These are phyloP conservation scores for Sebastolobus altivelis DNA, from an alignment of 2,797 vertebrate species.

Conservation along the genomic window DNA sequence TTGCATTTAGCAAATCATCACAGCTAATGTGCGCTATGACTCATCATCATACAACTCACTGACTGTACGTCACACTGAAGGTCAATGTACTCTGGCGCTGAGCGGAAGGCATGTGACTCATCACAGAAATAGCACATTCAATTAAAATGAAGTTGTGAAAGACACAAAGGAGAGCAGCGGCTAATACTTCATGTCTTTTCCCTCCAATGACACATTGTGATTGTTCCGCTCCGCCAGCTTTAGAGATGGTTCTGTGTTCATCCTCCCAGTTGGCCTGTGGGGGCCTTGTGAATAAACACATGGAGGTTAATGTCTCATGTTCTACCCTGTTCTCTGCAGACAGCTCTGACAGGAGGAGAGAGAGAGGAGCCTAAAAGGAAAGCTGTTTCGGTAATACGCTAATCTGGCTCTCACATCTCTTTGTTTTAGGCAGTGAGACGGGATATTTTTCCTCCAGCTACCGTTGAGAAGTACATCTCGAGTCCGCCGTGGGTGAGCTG, in stretches of 20 bases:
- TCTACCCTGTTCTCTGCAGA: slow-evolving; percentile 66
- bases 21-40: slow-evolving; percentile 68
- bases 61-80: slow-evolving; percentile 71
- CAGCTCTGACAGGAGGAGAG: slow-evolving; percentile 76
- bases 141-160: slow-evolving; percentile 75
- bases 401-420: slow-evolving; percentile 76
- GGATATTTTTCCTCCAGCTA: slow-evolving; percentile 72
- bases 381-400: slow-evolving; percentile 73
- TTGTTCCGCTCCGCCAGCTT: slow-evolving; percentile 70
- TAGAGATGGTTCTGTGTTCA: slow-evolving; percentile 70
- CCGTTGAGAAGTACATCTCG: slow-evolving; percentile 65
- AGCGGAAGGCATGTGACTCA: slow-evolving; percentile 73
- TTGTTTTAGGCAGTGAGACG: slow-evolving; percentile 72
- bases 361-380: slow-evolving; percentile 72
- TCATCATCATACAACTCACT: slow-evolving; percentile 68
- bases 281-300: slow-evolving; percentile 79
- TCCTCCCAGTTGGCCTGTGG: slow-evolving; percentile 76
- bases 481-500: slow-evolving; percentile 72
- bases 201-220: slow-evolving; percentile 75
- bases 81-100: slow-evolving; percentile 66
- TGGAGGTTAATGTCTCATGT: slow-evolving; percentile 81
- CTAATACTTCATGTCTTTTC: slow-evolving; percentile 67
- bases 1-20: slow-evolving; percentile 58
- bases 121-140: slow-evolving; percentile 68
- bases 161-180: slow-evolving; percentile 70